These are phyloP conservation scores for Pipistrellus pygmaeus DNA, from an alignment of 2,797 vertebrate species.

Conservation along the genomic window DNA sequence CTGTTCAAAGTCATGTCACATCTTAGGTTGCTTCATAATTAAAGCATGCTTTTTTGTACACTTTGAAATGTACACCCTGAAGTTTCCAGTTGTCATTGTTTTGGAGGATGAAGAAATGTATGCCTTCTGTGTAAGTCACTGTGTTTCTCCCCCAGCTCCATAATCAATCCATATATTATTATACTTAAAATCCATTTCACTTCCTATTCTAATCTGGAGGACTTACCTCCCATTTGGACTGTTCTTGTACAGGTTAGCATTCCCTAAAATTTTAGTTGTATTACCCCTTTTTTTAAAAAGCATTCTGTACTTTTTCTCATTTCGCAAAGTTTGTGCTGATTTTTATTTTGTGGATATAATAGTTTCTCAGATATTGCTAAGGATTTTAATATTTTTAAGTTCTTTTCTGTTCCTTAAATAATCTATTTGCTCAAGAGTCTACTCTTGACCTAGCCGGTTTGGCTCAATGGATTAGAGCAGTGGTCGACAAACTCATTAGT, in stretches of 20 bases:
- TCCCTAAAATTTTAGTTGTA: neutral
- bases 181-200: neutral
- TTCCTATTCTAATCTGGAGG: neutral
- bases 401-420: neutral
- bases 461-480: no score
- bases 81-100: neutral
- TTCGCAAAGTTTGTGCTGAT: neutral
- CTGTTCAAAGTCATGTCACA: neutral
- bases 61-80: neutral
- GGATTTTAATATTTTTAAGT: neutral
- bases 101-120: neutral
- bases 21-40: neutral
- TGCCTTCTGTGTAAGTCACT: neutral
- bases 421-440: neutral
- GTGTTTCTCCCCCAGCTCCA: neutral
- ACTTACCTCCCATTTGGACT: neutral
- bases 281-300: neutral
- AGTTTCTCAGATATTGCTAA: constrained; percentile 25
- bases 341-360: neutral
- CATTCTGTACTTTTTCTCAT: neutral
- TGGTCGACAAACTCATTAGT: no score
- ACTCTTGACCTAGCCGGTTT: no score
- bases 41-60: neutral
- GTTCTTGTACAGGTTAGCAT: neutral
- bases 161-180: neutral